Percentiles rank a stretch among this genome's conserved stretches.
Evolutionary conservation across 2,113 vertebrate species (phyloP).

Genomic region (Furnarius figulus): DNA sequence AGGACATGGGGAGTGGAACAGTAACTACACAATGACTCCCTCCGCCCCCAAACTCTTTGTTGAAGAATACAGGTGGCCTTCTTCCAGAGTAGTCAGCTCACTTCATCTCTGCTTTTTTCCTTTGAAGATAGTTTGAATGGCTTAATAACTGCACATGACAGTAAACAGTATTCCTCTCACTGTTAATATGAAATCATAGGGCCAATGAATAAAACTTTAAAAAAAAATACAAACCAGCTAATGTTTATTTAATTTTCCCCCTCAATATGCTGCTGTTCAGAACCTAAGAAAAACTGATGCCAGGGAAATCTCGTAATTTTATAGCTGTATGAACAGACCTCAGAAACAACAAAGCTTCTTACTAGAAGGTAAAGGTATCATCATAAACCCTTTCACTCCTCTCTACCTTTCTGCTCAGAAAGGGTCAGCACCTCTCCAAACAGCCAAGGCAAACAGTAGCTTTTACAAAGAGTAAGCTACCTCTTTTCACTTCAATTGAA

Average conservation of each 20-base stretch:
- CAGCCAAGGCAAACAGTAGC: background rate
- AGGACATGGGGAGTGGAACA: background rate
- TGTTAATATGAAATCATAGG: background rate
- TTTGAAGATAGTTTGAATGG: background rate
- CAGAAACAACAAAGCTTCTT: background rate
- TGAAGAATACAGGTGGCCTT: background rate
- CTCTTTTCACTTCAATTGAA: background rate
- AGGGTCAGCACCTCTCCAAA: background rate
- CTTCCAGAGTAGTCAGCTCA: background rate
- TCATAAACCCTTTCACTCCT: background rate
- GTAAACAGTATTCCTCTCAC: background rate
- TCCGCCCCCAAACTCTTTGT: background rate
- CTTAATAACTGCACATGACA: background rate
- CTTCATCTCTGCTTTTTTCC: background rate
- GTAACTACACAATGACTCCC: background rate
- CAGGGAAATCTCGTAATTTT: background rate
- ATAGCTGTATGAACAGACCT: background rate
- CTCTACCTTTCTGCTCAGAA: background rate
- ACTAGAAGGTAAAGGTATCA: background rate
- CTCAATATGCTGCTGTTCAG: background rate
- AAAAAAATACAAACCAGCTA: background rate
- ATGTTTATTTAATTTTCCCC: background rate
- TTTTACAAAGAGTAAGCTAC: background rate
- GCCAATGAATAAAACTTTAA: rapidly evolving
- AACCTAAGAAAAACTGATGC: background rate